Evolutionary conservation across 2,888 invertebrate species (phyloP), one percentile per base, ranked within the genome.

Genomic region (Ligdia adustata): DNA sequence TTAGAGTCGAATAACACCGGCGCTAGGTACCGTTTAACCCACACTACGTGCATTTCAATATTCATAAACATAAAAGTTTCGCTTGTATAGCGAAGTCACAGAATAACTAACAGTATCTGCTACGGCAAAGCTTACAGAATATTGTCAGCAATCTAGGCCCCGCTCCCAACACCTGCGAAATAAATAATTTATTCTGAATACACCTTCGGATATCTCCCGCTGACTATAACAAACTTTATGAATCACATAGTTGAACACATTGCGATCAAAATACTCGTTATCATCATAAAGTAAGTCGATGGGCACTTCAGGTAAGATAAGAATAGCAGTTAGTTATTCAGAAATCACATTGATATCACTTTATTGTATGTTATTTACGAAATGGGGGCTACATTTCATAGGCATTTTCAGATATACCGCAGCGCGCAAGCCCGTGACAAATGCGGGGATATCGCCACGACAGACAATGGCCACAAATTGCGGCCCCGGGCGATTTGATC

Each of bases 401-500:
- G 39, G 20, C 31, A 39, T 32, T 32, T 33, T 46, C 45, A 47
- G 31, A 29, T 33, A 58, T 52, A 50, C 35, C 34, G 39, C 32
- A 45, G 29, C 52, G 53, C 39, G 44, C 52, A 54, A 46, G 63
- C 61, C 65, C 68, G 54, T 69, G 71, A 72, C 73, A 68, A 79
- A 78, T 66, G 67, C 60, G 62, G 62, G 56, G 72, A 73, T 80
- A 76, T 70, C 66, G 66, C 57, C 51, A 45, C 57, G 59, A 52
- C 66, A 72, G 69, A 81, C 79, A 80, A 83, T 82, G 69, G 70
- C 65, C 62, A 65, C 74, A 79, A 79, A 83, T 82, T 80, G 72
- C 55, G 52, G 70, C 75, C 72, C 64, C 62, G 38, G 75, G 70
- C 70, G 52, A 48, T 63, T 63, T 60, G 66, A 68, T 64, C 62